These are phyloP conservation scores for Pteropus rufus DNA, from an alignment of 2,797 vertebrate species.

Conservation along the genomic window DNA sequence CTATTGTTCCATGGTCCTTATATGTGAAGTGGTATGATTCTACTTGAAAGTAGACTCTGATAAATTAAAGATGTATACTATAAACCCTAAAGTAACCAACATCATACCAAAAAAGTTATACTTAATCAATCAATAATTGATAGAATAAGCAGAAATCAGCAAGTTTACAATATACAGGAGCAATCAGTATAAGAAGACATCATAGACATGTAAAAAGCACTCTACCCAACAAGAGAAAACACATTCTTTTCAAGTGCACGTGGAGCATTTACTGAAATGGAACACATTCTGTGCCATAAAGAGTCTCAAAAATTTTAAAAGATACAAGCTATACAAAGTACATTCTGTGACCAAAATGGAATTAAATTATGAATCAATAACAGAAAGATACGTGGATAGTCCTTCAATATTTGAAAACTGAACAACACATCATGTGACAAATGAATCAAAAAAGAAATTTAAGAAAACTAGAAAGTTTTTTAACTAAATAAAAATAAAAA, in stretches of 20 bases:
- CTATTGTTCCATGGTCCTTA: background rate
- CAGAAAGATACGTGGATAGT: background rate
- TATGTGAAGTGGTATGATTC: background rate
- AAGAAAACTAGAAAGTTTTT: background rate
- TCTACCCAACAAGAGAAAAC: background rate
- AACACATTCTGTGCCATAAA: background rate
- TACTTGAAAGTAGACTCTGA: background rate
- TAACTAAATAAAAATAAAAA: background rate
- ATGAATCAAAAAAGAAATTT: background rate
- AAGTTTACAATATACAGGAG: background rate
- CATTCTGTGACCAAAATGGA: background rate
- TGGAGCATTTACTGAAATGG: background rate
- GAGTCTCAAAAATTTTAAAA: conserved; percentile 1
- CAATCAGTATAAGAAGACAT: background rate
- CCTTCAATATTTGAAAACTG: background rate
- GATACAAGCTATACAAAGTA: background rate
- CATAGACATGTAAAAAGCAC: background rate
- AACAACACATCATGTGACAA: background rate
- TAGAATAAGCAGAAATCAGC: background rate
- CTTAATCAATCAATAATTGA: background rate
- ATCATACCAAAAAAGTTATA: background rate
- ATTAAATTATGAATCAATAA: conserved; percentile 8
- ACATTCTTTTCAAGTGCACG: background rate
- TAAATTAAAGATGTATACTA: background rate
- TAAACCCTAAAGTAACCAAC: background rate